Conservation (phyloP, 2,888 invertebrate species). For the Aethes cnicana region DNA sequence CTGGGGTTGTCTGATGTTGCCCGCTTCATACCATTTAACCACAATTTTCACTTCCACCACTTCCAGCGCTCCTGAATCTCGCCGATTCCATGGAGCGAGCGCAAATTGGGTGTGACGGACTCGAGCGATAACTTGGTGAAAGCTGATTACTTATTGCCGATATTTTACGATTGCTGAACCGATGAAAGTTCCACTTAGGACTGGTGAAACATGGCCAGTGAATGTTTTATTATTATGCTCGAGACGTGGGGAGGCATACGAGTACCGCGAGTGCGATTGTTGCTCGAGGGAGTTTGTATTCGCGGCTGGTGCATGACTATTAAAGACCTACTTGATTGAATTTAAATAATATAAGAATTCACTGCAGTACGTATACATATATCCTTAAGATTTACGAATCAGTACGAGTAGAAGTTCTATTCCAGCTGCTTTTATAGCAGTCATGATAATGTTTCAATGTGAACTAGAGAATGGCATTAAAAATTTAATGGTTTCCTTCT, state of each 20-base stretch:
- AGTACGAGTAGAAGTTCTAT: not conserved
- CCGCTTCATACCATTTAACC: constrained; percentile 35
- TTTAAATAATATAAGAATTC: no score
- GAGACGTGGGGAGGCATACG: not conserved
- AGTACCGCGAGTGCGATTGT: no score
- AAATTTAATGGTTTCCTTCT: constrained; percentile 20
- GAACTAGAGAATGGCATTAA: constrained; percentile 21
- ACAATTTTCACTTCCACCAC: constrained; percentile 36
- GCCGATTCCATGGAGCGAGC: constrained; percentile 36
- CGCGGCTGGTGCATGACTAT: no score
- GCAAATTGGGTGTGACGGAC: constrained; percentile 40
- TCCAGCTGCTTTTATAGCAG: constrained; percentile 7
- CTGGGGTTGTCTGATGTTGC: constrained; percentile 39
- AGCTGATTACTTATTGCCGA: constrained; percentile 7
- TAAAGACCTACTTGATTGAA: no score
- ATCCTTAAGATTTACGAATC: not conserved
- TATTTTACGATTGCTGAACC: constrained; percentile 11
- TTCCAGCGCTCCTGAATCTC: constrained; percentile 25
- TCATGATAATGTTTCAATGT: constrained; percentile 15
- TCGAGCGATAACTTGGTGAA: constrained; percentile 16
- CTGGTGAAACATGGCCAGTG: not conserved
- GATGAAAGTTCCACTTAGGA: constrained; percentile 4
- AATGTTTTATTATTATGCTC: constrained; percentile 7
- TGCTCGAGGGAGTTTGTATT: no score
- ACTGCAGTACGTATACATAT: no score